Evolutionary conservation across 2,888 invertebrate genomes (phyloP), one percentile per base, ranked within the genome.

Genomic region (Eupeodes luniger): DNA sequence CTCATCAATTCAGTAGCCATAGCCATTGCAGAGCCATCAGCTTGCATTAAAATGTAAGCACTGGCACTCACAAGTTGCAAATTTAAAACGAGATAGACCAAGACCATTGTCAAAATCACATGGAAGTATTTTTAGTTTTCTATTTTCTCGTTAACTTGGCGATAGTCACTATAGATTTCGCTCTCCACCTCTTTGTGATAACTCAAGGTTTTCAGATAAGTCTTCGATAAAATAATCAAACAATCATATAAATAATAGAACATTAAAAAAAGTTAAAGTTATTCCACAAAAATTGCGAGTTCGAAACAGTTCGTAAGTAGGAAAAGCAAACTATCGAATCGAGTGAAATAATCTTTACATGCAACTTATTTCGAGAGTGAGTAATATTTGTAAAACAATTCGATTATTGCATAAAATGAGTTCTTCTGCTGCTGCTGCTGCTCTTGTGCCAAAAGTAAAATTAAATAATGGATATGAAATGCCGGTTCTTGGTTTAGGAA

Each of bases 401-500:
- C 64, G 47, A 66, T 51, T 66, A 55, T 64, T 85, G 81, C 77
- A 77, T 81, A 94, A 94, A 94, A 91, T 92, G 89, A 91, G 66
- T 27, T 27, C 66, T 66, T 27, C 66, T 4, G 66, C 70, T 5
- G 40, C 64, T 12, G 44, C 64, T 40, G 40, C 92, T 1, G 90
- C 92, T 91, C 27, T 27, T 27, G 92, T 94, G 44, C 94, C 95
- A 0, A 92, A 90, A 82, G 92, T 96, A 0, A 94, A 94, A 83
- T 94, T 96, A 19, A 94, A 93, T 89, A 95, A 95, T 90, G 96
- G 95, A 0, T 81, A 91, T 16, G 94, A 95, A 83, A 94, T 95
- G 88, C 96, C 96, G 0, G 94, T 95, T 2, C 91, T 96, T 5
- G 96, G 96, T 4, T 93, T 96, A 10, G 96, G 96, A 12, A 96